Evolutionary conservation across 2,888 invertebrate species (phyloP), one percentile per base, ranked within the genome.

Genomic region (Chaitophorus viminalis): DNA sequence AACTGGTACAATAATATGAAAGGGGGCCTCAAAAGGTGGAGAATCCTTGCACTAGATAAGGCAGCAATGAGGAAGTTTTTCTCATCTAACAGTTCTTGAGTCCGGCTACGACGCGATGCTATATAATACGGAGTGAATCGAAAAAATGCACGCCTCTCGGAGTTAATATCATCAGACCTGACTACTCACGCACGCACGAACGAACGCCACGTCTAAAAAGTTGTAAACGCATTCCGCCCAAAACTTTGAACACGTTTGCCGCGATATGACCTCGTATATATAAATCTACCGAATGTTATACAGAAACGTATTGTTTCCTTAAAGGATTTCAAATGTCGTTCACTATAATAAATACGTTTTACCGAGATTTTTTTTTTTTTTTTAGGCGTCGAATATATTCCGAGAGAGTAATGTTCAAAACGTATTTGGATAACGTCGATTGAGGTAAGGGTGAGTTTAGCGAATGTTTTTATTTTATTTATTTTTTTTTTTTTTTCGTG

Each of bases 301-400:
- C 29, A 3, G 31, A 70, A 70, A 36, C 11, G 39, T 68, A 68
- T 81, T 31, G 5, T 82, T 82, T 52, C n/a, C 33, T 17, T 33
- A 6, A 11, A 25, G 46, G 31, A 81, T 81, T 70, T 18, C 29
- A 21, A 70, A 70, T 31, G 46, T 31, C 31, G 14, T 70, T 31
- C 14, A 31, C 25, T n/a, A 11, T 33, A 25, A 33, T 46, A 46
- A 82, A 72, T 54, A 25, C n/a, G 17, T 82, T 82, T 82, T 54
- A 74, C 25, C 25, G 8, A 2, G 46, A 2, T 46, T 14, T 46
- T n/a, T 74, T 65, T 29, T 46, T 11, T 33, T 68, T 21, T 60
- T 83, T 83, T n/a, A 83, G 60, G 31, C 60, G 39, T 65, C 60
- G 39, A 17, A 75, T 74, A 74, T n/a, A 74, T 54, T 74, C n/a